Base-by-base conservation (phyloP, 2,113 vertebrate species). In the Rhagologus leucostigma region DNA sequence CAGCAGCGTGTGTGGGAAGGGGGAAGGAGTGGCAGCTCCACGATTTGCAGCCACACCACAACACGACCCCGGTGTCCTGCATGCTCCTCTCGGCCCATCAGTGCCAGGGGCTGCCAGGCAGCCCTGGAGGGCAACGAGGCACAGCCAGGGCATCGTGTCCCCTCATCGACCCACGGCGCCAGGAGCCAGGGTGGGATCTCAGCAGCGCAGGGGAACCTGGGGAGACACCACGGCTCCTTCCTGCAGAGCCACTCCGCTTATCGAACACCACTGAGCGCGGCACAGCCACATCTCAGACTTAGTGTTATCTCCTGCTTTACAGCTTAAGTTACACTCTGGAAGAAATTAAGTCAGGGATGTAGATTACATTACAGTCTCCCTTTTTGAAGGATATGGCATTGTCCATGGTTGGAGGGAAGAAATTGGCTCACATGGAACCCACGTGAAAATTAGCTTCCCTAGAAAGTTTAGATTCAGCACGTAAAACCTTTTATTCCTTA, bases 11-110 rank as follows among this genome's bases (percentile, higher is more conserved):
- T 0, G 0, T 1, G 33, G 59, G 17, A 15, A 37, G 62, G 50
- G 20, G 17, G 6, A 37, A 4, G 9, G 29, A 62, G 35, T 0
- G 22, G n/a, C 65, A 14, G 26, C 69, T 12, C 37, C 7, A 2
- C 1, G 0, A 9, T 17, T 5, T 18, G 32, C 78, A 15, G 30
- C 2, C 18, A 0, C 52, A 3, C 19, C 3, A 9, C 6, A 1
- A 7, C 78, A 23, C 3, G 6, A 4, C 4, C 19, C 5, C 9
- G 0, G 8, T 1, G 2, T 35, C 2, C 22, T 0, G 20, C 0
- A 0, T 0, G 0, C 55, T 6, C 2, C 11, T 9, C 24, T 26
- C 14, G 1, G 69, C 35, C 37, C n/a, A 0, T 5, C 68, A 10
- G 16, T 5, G 56, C 83, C 83, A 7, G 19, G 10, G 55, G 29